These are phyloP conservation scores for Tillus elongatus DNA, from an alignment of 2,888 invertebrate genomes.

Conservation along the genomic window DNA sequence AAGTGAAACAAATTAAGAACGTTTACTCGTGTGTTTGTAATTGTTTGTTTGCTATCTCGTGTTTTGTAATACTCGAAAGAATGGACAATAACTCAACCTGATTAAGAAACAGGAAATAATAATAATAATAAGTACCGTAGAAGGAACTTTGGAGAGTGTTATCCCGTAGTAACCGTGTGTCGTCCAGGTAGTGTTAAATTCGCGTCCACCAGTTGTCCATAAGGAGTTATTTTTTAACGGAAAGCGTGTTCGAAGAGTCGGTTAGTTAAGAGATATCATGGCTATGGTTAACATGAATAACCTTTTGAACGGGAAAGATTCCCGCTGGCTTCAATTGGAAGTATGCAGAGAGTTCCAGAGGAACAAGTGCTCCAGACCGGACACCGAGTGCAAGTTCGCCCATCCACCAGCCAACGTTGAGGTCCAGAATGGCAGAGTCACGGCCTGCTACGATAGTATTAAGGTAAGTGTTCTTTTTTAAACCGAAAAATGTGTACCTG, in stretches of 20 bases:
- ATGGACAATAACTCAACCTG: slow-evolving; percentile 39
- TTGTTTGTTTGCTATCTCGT: neutral
- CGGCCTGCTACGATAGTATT: slow-evolving; percentile 99
- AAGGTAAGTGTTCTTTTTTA: too few species aligned
- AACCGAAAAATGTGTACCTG: too few species aligned
- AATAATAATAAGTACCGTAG: too few species aligned
- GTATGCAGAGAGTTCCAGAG: slow-evolving; percentile 99
- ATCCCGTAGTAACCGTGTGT: too few species aligned
- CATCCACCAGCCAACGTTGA: slow-evolving; percentile 99
- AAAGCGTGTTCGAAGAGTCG: too few species aligned
- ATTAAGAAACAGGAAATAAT: too few species aligned
- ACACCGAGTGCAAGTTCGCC: slow-evolving; percentile 99
- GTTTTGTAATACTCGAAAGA: slow-evolving; percentile 23
- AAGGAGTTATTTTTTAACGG: too few species aligned
- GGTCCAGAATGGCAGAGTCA: slow-evolving; percentile 99
- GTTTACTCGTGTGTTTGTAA: neutral
- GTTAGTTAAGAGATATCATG: too few species aligned
- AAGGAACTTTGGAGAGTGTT: too few species aligned
- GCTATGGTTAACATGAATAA: slow-evolving; percentile 96
- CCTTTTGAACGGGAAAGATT: slow-evolving; percentile 96
- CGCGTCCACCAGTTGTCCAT: too few species aligned
- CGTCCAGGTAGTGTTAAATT: too few species aligned
- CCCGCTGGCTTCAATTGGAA: slow-evolving; percentile 99
- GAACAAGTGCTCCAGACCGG: slow-evolving; percentile 98
- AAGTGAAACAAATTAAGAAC: neutral